phyloP scores from a whole-genome alignment of 2,113 vertebrate genomes.

The Brachirus orientalis region DNA sequence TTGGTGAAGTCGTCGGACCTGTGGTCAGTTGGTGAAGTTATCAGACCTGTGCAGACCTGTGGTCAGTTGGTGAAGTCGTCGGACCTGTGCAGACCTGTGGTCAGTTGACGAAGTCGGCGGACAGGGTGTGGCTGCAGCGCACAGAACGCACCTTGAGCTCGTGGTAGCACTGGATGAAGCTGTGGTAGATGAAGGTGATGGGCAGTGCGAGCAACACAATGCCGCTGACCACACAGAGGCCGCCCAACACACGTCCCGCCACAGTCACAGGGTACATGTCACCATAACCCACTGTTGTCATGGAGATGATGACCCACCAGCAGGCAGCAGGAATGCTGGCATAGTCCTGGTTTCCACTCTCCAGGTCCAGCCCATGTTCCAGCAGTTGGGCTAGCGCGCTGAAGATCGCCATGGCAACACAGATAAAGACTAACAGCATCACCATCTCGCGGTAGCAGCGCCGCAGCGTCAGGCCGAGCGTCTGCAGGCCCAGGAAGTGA shows the following conservation, averaged over 20 bases:
- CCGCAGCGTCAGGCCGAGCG: conserved; percentile 93
- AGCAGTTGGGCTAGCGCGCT: conserved; percentile 94
- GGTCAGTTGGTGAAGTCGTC: conserved; percentile 9
- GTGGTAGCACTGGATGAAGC: conserved; percentile 96
- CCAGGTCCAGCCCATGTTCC: conserved; percentile 93
- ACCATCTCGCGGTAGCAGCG: conserved; percentile 98
- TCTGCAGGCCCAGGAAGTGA: conserved; percentile 97
- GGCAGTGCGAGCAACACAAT: conserved; percentile 94
- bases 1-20: conserved; percentile 14
- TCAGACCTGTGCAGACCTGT: conserved; percentile 24
- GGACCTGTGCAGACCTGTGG: no score
- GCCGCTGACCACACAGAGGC: conserved; percentile 94
- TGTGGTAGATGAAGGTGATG: conserved; percentile 98
- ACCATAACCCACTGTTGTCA: conserved; percentile 98
- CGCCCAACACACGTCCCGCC: conserved; percentile 93
- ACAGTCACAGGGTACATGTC: conserved; percentile 96
- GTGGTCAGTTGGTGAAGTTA: no score
- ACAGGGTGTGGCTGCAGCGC: conserved; percentile 87
- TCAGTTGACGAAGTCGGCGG: conserved; percentile 88
- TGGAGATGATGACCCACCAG: conserved; percentile 99
- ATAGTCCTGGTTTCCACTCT: conserved; percentile 91
- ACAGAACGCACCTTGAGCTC: conserved; percentile 92
- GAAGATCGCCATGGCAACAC: conserved; percentile 98
- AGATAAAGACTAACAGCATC: conserved; percentile 95
- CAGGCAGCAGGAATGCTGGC: conserved; percentile 96